phyloP scores from a whole-genome alignment of 2,113 vertebrate genomes.

The Syngnathus typhle region DNA sequence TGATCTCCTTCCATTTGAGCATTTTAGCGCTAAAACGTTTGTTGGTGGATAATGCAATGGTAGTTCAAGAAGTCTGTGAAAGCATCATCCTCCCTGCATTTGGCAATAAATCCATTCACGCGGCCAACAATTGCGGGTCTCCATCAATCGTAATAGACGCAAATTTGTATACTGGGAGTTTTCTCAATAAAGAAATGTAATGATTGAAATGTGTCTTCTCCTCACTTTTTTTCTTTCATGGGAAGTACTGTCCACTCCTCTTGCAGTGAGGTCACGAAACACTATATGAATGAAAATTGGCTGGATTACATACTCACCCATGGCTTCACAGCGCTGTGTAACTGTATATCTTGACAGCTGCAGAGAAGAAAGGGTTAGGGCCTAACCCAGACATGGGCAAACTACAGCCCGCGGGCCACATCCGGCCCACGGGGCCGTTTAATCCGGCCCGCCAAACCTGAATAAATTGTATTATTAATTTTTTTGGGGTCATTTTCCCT shows the following conservation, averaged over 20 bases:
- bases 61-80: neutral
- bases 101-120: slow-evolving; percentile 14
- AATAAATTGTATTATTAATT: too few relatives aligned
- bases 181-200: slow-evolving; percentile 25
- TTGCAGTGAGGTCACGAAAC: slow-evolving; percentile 8
- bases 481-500: too few relatives aligned
- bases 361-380: neutral
- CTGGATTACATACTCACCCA: slow-evolving; percentile 17
- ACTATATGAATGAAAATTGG: slow-evolving; percentile 1
- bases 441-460: too few relatives aligned
- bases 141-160: slow-evolving; percentile 7
- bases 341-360: slow-evolving; percentile 1
- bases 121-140: neutral
- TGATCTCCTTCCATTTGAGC: slow-evolving; percentile 22
- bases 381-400: too few relatives aligned
- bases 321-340: slow-evolving; percentile 8
- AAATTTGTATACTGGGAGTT: neutral
- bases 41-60: slow-evolving; percentile 13
- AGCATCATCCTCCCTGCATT: slow-evolving; percentile 9
- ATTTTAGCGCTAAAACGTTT: slow-evolving; percentile 21
- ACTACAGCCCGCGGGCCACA: too few relatives aligned
- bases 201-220: slow-evolving; percentile 14
- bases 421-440: too few relatives aligned
- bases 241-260: slow-evolving; percentile 18
- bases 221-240: slow-evolving; percentile 15